Evolutionary conservation across 2,888 invertebrate species (phyloP).

Genomic region (Epistrophe eligans): DNA sequence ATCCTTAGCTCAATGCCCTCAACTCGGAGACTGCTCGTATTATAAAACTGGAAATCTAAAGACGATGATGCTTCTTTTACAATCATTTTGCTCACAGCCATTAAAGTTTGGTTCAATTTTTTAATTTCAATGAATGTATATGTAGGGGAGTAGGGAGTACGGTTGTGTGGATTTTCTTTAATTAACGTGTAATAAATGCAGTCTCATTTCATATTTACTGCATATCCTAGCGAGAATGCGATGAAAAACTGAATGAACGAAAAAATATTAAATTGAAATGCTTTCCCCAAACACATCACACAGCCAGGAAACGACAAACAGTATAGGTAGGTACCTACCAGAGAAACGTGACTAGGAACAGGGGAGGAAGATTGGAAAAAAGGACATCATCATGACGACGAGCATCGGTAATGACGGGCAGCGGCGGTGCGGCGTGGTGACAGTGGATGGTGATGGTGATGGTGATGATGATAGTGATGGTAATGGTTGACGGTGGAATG

Average conservation of each 20-base stretch:
- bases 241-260: constrained; percentile 47
- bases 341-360: constrained; percentile 26
- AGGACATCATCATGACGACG: constrained; percentile 31
- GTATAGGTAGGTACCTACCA: background rate
- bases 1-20: constrained; percentile 52
- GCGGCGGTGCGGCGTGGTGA: too few relatives aligned
- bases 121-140: constrained; percentile 20
- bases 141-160: background rate
- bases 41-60: constrained; percentile 21
- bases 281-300: constrained; percentile 5
- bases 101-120: constrained; percentile 59
- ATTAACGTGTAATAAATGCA: constrained; percentile 74
- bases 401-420: background rate
- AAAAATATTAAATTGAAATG: constrained; percentile 63
- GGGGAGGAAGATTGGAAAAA: background rate
- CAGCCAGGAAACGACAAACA: constrained; percentile 1
- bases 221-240: constrained; percentile 18
- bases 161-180: constrained; percentile 60
- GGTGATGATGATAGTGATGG: background rate
- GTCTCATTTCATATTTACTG: constrained; percentile 71
- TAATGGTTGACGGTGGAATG: constrained; percentile 42
- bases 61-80: constrained; percentile 14
- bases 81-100: constrained; percentile 30
- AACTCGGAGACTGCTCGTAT: constrained; percentile 3
- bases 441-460: background rate